A percentile compares a stretch with the other conserved stretches of the same genome.
phyloP scores from a whole-genome alignment of 2,797 vertebrate species.

The Avahi laniger region DNA sequence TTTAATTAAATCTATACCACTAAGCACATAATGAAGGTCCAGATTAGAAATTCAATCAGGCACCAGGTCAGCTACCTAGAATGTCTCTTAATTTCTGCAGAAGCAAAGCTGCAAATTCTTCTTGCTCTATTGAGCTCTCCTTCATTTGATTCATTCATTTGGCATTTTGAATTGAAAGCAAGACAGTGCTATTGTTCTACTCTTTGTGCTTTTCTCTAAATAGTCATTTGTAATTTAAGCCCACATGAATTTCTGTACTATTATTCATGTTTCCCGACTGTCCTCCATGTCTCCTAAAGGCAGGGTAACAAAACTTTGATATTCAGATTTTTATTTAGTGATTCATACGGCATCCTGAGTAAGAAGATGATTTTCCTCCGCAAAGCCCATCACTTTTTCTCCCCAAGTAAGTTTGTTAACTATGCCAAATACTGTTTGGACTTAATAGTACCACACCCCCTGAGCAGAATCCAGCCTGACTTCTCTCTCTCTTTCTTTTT shows the following conservation, averaged over 20 bases:
- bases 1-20: slow-evolving; percentile 42
- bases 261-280: background rate
- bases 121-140: slow-evolving; percentile 46
- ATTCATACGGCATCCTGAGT: background rate
- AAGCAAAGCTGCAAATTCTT: slow-evolving; percentile 19
- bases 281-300: background rate
- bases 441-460: background rate
- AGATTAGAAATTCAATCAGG: background rate
- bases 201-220: background rate
- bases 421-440: background rate
- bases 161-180: slow-evolving; percentile 57
- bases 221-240: background rate
- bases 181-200: background rate
- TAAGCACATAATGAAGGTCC: background rate
- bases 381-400: background rate
- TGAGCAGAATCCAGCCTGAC: background rate
- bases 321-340: slow-evolving; percentile 26
- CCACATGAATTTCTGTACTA: background rate
- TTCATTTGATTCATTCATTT: background rate
- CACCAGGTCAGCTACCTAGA: background rate
- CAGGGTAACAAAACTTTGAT: background rate
- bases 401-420: background rate
- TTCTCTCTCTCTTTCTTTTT: background rate
- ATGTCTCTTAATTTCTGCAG: background rate
- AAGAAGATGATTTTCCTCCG: background rate